phyloP scores from a whole-genome alignment of 2,113 vertebrate species.

The Natator depressus region DNA sequence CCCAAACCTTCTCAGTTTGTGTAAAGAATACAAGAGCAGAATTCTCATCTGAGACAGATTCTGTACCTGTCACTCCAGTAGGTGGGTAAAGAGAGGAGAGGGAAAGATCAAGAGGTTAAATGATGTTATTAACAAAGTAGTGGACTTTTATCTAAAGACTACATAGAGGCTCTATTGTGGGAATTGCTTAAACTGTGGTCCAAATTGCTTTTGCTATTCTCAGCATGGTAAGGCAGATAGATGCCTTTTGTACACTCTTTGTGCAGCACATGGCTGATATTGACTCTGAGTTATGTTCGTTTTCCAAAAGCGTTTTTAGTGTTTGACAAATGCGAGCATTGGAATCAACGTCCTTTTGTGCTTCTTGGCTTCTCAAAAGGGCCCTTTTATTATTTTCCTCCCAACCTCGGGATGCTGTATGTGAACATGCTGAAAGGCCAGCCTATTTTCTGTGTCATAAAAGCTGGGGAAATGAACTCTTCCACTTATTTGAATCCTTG shows the following conservation, averaged over 20 bases:
- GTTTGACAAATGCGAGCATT: background rate
- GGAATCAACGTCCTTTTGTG: background rate
- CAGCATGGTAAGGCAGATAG: background rate
- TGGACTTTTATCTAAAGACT: background rate
- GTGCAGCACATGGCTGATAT: background rate
- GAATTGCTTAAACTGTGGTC: background rate
- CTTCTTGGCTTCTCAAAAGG: background rate
- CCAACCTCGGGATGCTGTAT: background rate
- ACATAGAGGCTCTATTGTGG: background rate
- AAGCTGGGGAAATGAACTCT: background rate
- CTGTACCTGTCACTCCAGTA: background rate
- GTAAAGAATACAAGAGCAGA: background rate
- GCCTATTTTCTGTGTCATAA: background rate
- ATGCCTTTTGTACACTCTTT: background rate
- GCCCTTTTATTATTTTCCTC: background rate
- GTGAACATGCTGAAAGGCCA: background rate
- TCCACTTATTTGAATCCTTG: background rate
- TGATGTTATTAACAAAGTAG: background rate
- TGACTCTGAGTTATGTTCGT: background rate
- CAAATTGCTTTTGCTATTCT: background rate
- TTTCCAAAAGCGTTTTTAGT: background rate
- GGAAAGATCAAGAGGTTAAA: conserved; percentile 7
- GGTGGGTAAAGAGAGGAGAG: background rate
- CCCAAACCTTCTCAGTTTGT: background rate
- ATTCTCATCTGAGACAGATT: background rate